Base-by-base conservation (phyloP, 2,888 invertebrate species). In the Eustalomyia histrio region DNA sequence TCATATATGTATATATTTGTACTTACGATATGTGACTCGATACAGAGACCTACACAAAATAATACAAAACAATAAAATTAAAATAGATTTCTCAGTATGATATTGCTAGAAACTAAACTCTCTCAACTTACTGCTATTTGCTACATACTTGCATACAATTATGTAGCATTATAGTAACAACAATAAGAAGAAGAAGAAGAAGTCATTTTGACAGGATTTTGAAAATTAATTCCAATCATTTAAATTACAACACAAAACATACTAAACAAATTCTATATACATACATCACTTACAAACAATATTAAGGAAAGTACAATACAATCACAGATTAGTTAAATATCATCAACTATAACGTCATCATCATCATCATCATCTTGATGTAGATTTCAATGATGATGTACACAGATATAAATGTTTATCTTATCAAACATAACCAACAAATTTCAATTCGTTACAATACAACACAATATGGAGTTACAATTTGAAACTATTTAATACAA, bases 221-320 rank as follows among this genome's bases (percentile, higher is more conserved):
- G 81, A 82, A 84, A 88, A 88, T 88, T 88, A 87, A 88, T 88
- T 85, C 84, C 81, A 85, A 84, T 87, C 87, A 87, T 87, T 86
- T 86, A 87, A 86, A 85, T 86, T 87, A 86, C 83, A 86, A 83
- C 79, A 79, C 68, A 24, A 39, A 61, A 68, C 75, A 53, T 50
- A n/a, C 17, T n/a, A 17, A 29, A 58, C 18, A 29, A n/a, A 35
- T 35, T 67, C 7, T 21, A n/a, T 17, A 14, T 35, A 35, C 39
- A 21, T 53, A 50, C 10, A 21, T 21, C 21, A 17, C 21, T 18
- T 65, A 4, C n/a, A 18, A 29, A 29, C 29, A 29, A 6, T 7
- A 29, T 29, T 29, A 1, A 29, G 7, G 29, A 29, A 29, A 29
- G 7, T 7, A 29, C 29, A 29, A 29, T 18, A n/a, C 47, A 52